Evolutionary conservation across 2,888 invertebrate species (phyloP).

Genomic region (Rotaria sp.): DNA sequence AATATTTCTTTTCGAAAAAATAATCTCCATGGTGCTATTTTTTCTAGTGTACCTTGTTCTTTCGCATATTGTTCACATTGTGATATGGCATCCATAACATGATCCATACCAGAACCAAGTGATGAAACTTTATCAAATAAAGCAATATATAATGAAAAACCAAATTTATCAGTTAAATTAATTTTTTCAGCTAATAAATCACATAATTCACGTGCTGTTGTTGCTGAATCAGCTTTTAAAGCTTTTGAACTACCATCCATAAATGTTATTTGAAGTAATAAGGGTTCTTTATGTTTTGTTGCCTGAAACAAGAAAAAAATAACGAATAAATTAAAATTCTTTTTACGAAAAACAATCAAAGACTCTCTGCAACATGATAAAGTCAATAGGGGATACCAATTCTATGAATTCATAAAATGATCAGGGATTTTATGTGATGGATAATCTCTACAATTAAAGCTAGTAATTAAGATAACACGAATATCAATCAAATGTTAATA

Average conservation of each 20-base stretch:
- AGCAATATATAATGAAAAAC: slow-evolving; percentile 95
- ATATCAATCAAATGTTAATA: too few relatives aligned
- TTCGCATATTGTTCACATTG: slow-evolving; percentile 99
- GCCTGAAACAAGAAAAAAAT: slow-evolving; percentile 58
- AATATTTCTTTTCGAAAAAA: slow-evolving; percentile 86
- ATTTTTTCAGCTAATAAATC: slow-evolving; percentile 94
- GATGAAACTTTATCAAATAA: slow-evolving; percentile 94
- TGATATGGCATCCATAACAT: slow-evolving; percentile 99
- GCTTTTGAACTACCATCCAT: slow-evolving; percentile 98
- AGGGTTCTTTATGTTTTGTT: slow-evolving; percentile 94
- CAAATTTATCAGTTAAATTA: slow-evolving; percentile 85
- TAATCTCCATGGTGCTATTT: slow-evolving; percentile 93
- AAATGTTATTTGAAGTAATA: slow-evolving; percentile 95
- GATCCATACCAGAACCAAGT: slow-evolving; percentile 92
- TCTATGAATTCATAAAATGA: too few relatives aligned
- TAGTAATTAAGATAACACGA: too few relatives aligned
- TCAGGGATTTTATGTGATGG: too few relatives aligned
- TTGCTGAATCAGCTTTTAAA: slow-evolving; percentile 87
- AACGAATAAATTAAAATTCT: too few relatives aligned
- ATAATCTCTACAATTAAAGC: too few relatives aligned
- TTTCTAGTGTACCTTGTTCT: slow-evolving; percentile 93
- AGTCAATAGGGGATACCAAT: too few relatives aligned
- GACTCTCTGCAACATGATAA: too few relatives aligned
- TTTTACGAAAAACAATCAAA: too few relatives aligned
- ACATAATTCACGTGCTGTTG: slow-evolving; percentile 89